Conservation (phyloP, 2,888 invertebrate species). For the Serrognathus titanus region DNA sequence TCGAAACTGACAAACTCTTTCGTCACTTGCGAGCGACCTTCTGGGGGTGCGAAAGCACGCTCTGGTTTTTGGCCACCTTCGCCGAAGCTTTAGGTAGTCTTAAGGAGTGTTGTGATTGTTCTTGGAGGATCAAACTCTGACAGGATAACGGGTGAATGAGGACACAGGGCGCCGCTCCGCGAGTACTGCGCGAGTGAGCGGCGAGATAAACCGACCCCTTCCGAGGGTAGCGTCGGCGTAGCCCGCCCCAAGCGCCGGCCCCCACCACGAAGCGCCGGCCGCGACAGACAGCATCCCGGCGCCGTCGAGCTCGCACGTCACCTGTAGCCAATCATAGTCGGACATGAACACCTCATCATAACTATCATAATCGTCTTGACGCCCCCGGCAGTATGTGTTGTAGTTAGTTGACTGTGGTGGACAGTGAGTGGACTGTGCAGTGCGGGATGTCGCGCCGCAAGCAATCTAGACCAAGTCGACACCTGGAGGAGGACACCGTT, state of each 20-base stretch:
- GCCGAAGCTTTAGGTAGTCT: conserved; percentile 20
- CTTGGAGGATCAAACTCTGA: conserved; percentile 21
- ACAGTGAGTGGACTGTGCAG: conserved; percentile 30
- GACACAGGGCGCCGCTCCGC: conserved; percentile 31
- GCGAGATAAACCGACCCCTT: conserved; percentile 40
- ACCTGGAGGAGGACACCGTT: conserved; percentile 52
- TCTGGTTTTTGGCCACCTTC: neutral
- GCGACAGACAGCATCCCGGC: conserved; percentile 49
- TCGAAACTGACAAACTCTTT: neutral
- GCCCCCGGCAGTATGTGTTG: conserved; percentile 16
- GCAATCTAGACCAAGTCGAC: conserved; percentile 54
- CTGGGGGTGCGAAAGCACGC: neutral
- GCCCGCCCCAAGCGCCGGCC: conserved; percentile 44
- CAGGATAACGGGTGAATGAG: conserved; percentile 20
- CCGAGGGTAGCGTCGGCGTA: conserved; percentile 49
- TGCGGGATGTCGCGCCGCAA: conserved; percentile 54
- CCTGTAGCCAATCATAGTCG: conserved; percentile 40
- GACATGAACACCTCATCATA: conserved; percentile 28
- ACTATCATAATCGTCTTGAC: conserved; percentile 26
- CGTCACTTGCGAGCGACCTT: neutral
- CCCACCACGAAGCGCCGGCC: conserved; percentile 45
- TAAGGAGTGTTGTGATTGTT: conserved; percentile 26
- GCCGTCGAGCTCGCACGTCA: conserved; percentile 47
- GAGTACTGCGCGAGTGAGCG: conserved; percentile 27
- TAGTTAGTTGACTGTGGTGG: conserved; percentile 31